Conservation (phyloP, 2,888 invertebrate species). For the Agonopterix alstromeriana region DNA sequence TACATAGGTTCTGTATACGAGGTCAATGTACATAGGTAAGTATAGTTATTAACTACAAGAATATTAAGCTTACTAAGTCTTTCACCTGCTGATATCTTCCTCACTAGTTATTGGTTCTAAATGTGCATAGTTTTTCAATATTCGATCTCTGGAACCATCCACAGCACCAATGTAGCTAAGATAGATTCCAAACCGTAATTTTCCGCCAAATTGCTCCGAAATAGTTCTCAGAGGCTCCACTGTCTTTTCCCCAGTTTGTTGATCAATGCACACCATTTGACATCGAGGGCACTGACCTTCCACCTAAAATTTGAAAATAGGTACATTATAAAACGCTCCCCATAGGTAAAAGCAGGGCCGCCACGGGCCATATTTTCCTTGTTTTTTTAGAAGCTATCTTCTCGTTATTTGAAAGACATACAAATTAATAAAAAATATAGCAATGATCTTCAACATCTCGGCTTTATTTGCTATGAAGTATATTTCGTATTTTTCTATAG, state of each 20-base stretch:
- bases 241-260: slow-evolving; percentile 86
- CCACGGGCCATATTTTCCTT: too few species aligned
- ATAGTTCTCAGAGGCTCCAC: slow-evolving; percentile 87
- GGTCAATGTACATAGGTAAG: too few species aligned
- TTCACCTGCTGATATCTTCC: slow-evolving; percentile 50
- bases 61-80: background rate
- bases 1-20: too few species aligned
- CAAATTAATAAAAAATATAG: too few species aligned
- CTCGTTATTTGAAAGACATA: too few species aligned
- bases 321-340: too few species aligned
- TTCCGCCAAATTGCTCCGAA: slow-evolving; percentile 83
- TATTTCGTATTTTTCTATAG: too few species aligned
- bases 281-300: slow-evolving; percentile 92
- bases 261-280: slow-evolving; percentile 97
- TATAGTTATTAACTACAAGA: background rate
- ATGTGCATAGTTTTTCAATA: slow-evolving; percentile 29
- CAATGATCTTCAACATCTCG: too few species aligned
- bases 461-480: too few species aligned
- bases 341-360: too few species aligned
- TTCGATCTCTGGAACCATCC: slow-evolving; percentile 36
- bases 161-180: slow-evolving; percentile 65
- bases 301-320: slow-evolving; percentile 66
- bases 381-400: too few species aligned
- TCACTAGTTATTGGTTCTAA: slow-evolving; percentile 40
- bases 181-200: slow-evolving; percentile 89